Base-by-base conservation (phyloP, 2,888 invertebrate species). In the Ceramica pisi region DNA sequence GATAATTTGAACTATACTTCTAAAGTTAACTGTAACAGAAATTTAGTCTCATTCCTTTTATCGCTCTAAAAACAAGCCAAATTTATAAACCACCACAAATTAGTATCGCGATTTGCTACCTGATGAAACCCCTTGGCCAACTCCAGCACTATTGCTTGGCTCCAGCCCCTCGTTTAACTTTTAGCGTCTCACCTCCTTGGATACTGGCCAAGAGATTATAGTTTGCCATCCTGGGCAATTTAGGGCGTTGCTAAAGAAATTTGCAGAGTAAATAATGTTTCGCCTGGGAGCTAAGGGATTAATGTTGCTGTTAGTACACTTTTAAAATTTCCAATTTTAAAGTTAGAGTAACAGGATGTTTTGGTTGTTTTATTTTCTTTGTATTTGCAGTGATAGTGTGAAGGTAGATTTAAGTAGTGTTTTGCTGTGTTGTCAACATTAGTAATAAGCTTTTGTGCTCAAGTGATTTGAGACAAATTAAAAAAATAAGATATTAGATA, bases 201-300 rank as follows among this genome's bases (percentile, higher is more conserved):
- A 75, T 67, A 53, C 66, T 48, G 31, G 83, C 84, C 84, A 84
- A 81, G 62, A 77, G 81, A 85, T 80, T 84, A 85, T 83, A 77
- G 75, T 85, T 77, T 69, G 74, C 81, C 75, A 79, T 83, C 72
- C 71, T 71, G 75, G 69, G 65, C 81, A 79, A 85, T 85, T 81
- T 75, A 70, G 74, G 57, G 48, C 62, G 73, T 69, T 69, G 62
- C 69, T 77, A 68, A 79, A 83, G 79, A 79, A 83, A 83, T 83
- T 84, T 74, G 67, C 51, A 51, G 65, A 59, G 69, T 70, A 84
- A 83, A 82, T 82, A 82, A 84, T 73, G 72, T 73, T 80, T 46
- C 65, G 64, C 61, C 55, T 56, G 44, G 81, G 67, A 76, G 56
- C 16, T 51, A 38, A 48, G 41, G 75, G 76, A 82, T 78, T 76